phyloP scores from a whole-genome alignment of 2,113 vertebrate species.

The Dipodomys stephensi region DNA sequence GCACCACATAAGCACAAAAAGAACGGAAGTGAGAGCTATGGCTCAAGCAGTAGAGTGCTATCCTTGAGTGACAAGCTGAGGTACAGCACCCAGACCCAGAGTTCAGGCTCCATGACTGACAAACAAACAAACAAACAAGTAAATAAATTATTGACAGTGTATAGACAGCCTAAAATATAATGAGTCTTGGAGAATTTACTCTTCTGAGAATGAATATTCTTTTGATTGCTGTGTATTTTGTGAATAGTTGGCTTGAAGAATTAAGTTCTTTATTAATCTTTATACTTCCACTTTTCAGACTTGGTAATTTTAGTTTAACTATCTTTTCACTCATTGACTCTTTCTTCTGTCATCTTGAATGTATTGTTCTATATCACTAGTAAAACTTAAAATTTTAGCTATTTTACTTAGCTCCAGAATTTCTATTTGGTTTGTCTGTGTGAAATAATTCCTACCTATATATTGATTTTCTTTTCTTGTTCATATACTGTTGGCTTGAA shows the following conservation, averaged over 20 bases:
- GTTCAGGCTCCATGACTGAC: no score
- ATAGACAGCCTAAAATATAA: neutral
- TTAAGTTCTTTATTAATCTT: neutral
- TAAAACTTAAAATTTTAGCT: neutral
- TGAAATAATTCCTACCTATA: neutral
- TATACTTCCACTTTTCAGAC: neutral
- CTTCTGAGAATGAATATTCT: neutral
- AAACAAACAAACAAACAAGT: no score
- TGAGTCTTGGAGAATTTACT: neutral
- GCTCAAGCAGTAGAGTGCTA: no score
- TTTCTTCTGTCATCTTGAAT: neutral
- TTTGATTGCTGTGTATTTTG: neutral
- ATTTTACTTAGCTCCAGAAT: neutral
- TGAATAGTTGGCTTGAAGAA: neutral
- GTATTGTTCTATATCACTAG: neutral
- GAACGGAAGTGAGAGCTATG: no score
- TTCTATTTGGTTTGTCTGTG: neutral
- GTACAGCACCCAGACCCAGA: no score
- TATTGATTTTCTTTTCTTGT: neutral
- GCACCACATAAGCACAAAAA: no score
- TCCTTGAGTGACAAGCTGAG: no score
- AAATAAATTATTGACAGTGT: neutral
- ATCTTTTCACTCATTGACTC: neutral
- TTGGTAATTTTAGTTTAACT: neutral
- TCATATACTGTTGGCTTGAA: neutral